Conservation (phyloP, 2,797 vertebrate species). For the Delichon dasypus region DNA sequence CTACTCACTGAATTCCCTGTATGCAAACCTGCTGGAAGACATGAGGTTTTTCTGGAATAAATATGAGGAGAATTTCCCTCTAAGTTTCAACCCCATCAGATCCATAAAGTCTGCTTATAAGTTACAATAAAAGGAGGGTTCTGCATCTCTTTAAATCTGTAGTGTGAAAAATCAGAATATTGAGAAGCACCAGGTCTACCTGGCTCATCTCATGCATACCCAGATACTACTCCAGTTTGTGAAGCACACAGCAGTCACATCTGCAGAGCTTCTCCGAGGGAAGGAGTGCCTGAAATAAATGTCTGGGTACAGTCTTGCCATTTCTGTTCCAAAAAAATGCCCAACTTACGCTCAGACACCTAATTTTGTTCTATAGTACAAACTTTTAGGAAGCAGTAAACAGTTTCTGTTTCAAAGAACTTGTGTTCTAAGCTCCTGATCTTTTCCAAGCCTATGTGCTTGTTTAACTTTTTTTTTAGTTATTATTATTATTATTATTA, state of each 20-base stretch:
- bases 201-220: accelerated
- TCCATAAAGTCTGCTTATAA: background rate
- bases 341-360: background rate
- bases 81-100: background rate
- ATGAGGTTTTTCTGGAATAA: background rate
- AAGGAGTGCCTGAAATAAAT: background rate
- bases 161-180: background rate
- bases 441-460: background rate
- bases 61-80: background rate
- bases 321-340: background rate
- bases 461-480: background rate
- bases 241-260: background rate
- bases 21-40: background rate
- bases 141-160: background rate
- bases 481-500: too few relatives aligned
- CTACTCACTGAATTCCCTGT: background rate
- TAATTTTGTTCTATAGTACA: background rate
- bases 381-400: background rate
- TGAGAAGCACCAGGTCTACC: background rate
- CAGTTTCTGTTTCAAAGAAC: background rate
- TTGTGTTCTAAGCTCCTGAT: background rate
- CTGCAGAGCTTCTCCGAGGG: background rate
- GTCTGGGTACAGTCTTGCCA: background rate
- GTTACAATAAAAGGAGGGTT: background rate
- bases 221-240: background rate